A percentile compares a stretch with the other conserved stretches of the same genome.
phyloP scores from a whole-genome alignment of 2,888 invertebrate genomes.

The Heteromurus nitidus region DNA sequence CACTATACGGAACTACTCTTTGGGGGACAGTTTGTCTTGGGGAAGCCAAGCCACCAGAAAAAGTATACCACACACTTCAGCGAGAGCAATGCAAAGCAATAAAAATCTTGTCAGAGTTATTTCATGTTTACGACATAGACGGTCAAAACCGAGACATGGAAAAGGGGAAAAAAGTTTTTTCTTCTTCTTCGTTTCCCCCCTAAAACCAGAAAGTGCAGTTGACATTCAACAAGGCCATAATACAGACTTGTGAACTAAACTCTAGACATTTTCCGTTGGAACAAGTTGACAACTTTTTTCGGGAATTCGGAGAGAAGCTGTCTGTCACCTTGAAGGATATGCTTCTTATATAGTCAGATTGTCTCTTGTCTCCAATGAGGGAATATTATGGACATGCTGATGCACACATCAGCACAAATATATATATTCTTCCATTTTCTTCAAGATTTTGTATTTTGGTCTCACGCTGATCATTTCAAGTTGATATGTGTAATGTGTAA shows the following conservation, averaged over 20 bases:
- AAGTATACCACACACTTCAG: not conserved
- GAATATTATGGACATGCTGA: not conserved
- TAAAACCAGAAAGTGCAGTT: conserved; percentile 14
- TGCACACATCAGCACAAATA: conserved; percentile 1
- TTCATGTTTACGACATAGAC: conserved; percentile 15
- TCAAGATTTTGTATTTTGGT: conserved; percentile 7
- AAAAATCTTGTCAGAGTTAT: conserved; percentile 38
- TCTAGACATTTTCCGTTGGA: conserved; percentile 11
- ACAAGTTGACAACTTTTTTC: conserved; percentile 46
- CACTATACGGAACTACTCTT: no score
- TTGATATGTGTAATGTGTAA: not conserved
- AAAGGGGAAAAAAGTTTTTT: conserved; percentile 2
- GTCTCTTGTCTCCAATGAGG: not conserved
- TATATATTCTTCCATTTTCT: not conserved
- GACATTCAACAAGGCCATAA: conserved; percentile 38
- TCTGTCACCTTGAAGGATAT: conserved; percentile 40
- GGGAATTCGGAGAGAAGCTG: conserved; percentile 6
- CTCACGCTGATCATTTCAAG: conserved; percentile 4
- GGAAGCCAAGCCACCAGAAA: conserved; percentile 1
- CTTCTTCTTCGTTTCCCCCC: not conserved
- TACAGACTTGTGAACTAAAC: conserved; percentile 29
- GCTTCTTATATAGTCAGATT: not conserved
- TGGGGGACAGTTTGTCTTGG: conserved; percentile 2
- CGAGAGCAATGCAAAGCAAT: conserved; percentile 21
- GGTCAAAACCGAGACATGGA: conserved; percentile 13